Evolutionary conservation across 1,140 invertebrate species (phyloP).

Genomic region (Leptopilina boulardi): DNA sequence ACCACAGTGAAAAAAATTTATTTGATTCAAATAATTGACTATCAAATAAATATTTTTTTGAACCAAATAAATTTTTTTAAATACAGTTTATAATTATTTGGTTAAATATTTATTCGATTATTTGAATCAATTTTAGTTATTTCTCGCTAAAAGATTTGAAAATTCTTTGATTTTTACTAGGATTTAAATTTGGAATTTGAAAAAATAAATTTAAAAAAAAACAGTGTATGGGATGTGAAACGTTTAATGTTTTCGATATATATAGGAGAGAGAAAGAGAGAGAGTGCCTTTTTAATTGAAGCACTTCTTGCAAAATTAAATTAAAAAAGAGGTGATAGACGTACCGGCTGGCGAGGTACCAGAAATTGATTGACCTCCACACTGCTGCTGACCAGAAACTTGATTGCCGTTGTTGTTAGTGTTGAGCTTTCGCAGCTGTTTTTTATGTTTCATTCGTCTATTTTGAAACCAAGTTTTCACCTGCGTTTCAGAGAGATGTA

Average conservation of each 20-base stretch:
- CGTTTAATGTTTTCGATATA: neutral
- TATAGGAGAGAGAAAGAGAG: no score
- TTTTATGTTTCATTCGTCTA: slow-evolving; percentile 98
- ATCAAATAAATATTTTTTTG: no score
- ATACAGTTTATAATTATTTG: no score
- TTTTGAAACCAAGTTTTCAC: slow-evolving; percentile 99
- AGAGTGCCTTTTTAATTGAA: neutral
- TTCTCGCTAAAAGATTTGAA: no score
- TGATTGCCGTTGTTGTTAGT: slow-evolving; percentile 73
- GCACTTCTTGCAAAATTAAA: neutral
- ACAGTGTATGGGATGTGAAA: neutral
- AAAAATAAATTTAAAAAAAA: neutral
- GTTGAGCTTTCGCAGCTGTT: slow-evolving; percentile 87
- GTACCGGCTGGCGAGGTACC: slow-evolving; percentile 69
- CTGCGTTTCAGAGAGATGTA: slow-evolving; percentile 97
- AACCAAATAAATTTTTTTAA: no score
- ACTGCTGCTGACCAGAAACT: slow-evolving; percentile 53
- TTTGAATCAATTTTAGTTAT: no score
- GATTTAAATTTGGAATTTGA: no score
- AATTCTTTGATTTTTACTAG: no score
- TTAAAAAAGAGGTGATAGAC: slow-evolving; percentile 19
- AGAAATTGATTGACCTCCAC: slow-evolving; percentile 58
- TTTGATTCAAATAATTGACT: no score
- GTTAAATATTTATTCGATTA: no score
- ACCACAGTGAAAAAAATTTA: no score